Conservation (phyloP, 1,140 invertebrate species). For the Agrypnia vestita region DNA sequence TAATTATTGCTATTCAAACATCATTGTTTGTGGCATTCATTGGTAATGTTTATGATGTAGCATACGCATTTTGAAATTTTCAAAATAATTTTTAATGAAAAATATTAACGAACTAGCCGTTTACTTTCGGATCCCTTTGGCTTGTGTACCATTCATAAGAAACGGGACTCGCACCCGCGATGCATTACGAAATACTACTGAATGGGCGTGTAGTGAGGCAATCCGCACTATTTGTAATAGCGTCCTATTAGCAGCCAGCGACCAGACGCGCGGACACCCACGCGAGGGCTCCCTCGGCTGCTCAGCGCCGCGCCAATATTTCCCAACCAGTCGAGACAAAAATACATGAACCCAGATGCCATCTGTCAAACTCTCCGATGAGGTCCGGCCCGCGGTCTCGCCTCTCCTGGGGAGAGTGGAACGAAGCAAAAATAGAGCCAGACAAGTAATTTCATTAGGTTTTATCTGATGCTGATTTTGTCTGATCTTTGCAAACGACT, state of each 20-base stretch:
- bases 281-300: constrained; percentile 29
- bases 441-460: too few species aligned
- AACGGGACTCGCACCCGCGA: not conserved
- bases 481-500: too few species aligned
- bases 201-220: constrained; percentile 20
- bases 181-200: constrained; percentile 7
- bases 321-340: constrained; percentile 18
- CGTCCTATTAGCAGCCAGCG: constrained; percentile 1
- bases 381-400: constrained; percentile 14
- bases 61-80: too few species aligned
- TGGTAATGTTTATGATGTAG: too few species aligned
- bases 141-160: constrained; percentile 13
- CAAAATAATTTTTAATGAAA: too few species aligned
- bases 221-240: not conserved
- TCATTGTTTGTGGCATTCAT: too few species aligned
- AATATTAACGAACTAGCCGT: too few species aligned
- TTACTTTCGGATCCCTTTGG: not conserved
- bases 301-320: not conserved
- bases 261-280: constrained; percentile 16
- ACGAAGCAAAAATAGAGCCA: not conserved
- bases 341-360: constrained; percentile 39
- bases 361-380: constrained; percentile 30
- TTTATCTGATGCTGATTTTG: too few species aligned
- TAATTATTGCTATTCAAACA: too few species aligned
- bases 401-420: not conserved